Evolutionary conservation across 1,140 invertebrate species (phyloP).

Genomic region (Zaprionus inermis): DNA sequence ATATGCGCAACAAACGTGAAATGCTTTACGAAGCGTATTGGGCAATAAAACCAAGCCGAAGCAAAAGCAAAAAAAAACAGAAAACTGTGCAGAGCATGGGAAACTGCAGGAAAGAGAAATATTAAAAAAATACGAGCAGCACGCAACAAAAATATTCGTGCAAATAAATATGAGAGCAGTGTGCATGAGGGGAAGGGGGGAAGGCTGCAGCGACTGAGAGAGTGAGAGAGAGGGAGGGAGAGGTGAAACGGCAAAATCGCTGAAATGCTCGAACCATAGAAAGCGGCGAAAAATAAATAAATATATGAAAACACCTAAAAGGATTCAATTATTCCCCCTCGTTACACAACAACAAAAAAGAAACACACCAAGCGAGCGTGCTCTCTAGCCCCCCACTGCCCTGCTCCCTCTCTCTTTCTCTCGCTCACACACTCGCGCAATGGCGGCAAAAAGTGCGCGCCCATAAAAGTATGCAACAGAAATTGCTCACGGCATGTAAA

Average conservation of each 20-base stretch:
- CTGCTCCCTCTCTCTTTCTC: background rate
- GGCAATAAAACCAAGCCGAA: conserved; percentile 76
- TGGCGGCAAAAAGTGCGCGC: conserved; percentile 60
- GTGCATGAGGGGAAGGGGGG: background rate
- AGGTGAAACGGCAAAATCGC: conserved; percentile 40
- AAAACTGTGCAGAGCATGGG: background rate
- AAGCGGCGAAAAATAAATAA: conserved; percentile 50
- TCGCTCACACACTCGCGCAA: background rate
- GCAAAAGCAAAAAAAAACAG: conserved; percentile 9
- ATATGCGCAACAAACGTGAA: conserved; percentile 82
- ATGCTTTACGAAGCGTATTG: conserved; percentile 80
- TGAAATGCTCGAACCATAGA: conserved; percentile 50
- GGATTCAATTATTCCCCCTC: conserved; percentile 82
- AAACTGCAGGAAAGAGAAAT: conserved; percentile 3
- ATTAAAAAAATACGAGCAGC: conserved; percentile 39
- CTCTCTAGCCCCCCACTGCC: no score
- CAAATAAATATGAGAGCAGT: conserved; percentile 39
- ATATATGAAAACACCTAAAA: conserved; percentile 80
- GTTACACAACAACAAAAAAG: conserved; percentile 68
- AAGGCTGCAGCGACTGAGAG: conserved; percentile 1
- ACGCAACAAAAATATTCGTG: conserved; percentile 54
- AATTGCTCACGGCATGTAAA: conserved; percentile 79
- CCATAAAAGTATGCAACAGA: conserved; percentile 80
- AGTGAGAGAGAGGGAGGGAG: background rate
- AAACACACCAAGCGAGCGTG: background rate